Evolutionary conservation across 2,113 vertebrate genomes (phyloP).

Genomic region (Motacilla alba): DNA sequence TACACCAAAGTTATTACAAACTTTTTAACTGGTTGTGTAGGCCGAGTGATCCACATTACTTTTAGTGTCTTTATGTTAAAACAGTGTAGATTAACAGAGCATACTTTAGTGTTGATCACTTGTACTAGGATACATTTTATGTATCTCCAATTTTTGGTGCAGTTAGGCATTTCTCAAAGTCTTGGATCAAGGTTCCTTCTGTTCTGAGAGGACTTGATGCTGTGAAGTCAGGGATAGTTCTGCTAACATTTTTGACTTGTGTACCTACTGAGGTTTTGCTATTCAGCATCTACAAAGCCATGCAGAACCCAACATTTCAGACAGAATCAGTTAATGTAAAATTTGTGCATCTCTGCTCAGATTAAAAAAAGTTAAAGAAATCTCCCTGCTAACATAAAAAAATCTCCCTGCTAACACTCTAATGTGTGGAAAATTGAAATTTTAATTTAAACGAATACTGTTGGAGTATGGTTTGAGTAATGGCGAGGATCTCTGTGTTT

Average conservation of each 20-base stretch:
- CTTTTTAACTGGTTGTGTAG: not conserved
- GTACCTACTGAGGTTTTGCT: not conserved
- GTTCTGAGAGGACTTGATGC: not conserved
- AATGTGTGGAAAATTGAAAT: not conserved
- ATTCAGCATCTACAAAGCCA: not conserved
- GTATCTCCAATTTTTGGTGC: not conserved
- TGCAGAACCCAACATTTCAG: not conserved
- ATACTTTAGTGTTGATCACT: not conserved
- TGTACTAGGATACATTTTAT: not conserved
- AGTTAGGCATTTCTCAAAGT: not conserved
- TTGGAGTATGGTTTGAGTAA: not conserved
- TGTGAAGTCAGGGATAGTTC: not conserved
- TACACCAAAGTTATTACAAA: not conserved
- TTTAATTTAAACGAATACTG: not conserved
- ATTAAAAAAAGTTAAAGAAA: not conserved
- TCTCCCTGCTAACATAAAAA: too few species aligned
- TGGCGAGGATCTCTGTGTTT: not conserved
- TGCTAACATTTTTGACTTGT: not conserved
- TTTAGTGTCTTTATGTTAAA: not conserved
- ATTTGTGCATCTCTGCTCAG: not conserved
- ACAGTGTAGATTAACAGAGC: not conserved
- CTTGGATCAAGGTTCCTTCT: not conserved
- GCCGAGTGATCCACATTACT: not conserved
- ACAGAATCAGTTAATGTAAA: not conserved
- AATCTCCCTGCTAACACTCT: too few species aligned